phyloP scores from a whole-genome alignment of 2,888 invertebrate species.

The Agriotes lineatus region DNA sequence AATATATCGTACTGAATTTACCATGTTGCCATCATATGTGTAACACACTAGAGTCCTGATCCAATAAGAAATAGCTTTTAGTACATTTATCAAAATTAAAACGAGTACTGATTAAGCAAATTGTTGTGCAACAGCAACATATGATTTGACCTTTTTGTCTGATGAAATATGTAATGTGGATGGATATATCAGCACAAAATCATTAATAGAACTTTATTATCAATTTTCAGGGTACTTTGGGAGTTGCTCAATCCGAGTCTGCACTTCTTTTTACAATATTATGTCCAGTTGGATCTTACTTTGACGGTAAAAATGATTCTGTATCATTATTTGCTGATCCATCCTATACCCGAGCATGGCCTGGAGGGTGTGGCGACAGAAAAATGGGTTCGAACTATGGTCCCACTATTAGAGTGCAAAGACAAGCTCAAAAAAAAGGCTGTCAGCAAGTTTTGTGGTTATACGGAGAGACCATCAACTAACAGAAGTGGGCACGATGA shows the following conservation, averaged over 20 bases:
- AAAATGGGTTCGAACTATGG: constrained; percentile 97
- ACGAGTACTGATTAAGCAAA: neutral
- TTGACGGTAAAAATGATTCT: constrained; percentile 72
- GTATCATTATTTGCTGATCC: constrained; percentile 95
- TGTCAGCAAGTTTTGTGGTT: constrained; percentile 97
- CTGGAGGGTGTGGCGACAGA: constrained; percentile 92
- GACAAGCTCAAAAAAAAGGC: constrained; percentile 79
- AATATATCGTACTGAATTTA: too few relatives aligned
- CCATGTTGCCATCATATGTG: too few relatives aligned
- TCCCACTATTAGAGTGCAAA: constrained; percentile 87
- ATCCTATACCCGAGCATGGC: constrained; percentile 87
- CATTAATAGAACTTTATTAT: neutral
- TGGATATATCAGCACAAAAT: neutral
- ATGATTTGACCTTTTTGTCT: constrained; percentile 18
- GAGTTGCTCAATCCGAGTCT: constrained; percentile 88
- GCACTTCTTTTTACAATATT: constrained; percentile 92
- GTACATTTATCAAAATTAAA: neutral
- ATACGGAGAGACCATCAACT: constrained; percentile 93
- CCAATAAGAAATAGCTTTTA: too few relatives aligned
- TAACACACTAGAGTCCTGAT: too few relatives aligned
- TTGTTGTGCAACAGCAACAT: neutral
- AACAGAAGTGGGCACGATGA: constrained; percentile 99
- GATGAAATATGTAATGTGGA: constrained; percentile 13
- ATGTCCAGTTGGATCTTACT: constrained; percentile 95
- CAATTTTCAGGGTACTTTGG: constrained; percentile 85